phyloP scores from a whole-genome alignment of 2,113 vertebrate species.

The Tricholaema leucomelas region DNA sequence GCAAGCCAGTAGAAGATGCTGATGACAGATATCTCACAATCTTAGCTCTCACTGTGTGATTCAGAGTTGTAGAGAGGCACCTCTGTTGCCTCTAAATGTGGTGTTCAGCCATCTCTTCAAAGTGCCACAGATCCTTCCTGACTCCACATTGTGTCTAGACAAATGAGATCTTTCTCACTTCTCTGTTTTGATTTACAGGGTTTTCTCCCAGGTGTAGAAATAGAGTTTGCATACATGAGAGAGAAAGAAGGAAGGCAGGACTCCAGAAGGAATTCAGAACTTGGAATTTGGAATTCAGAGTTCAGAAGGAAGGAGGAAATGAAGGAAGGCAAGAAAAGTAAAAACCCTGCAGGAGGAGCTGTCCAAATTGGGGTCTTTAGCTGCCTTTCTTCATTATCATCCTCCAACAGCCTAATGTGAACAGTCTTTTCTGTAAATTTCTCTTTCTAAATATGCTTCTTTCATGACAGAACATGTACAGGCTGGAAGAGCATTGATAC shows the following conservation, averaged over 20 bases:
- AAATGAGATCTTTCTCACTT: not conserved
- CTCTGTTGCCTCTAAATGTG: not conserved
- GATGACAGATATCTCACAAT: not conserved
- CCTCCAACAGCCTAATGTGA: not conserved
- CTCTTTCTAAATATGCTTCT: not conserved
- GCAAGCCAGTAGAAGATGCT: not conserved
- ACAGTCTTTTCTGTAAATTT: not conserved
- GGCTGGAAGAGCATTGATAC: not conserved
- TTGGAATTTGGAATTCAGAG: not conserved
- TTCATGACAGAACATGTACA: not conserved
- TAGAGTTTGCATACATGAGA: not conserved
- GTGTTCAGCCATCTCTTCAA: not conserved
- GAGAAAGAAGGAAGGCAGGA: not conserved
- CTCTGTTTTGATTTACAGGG: not conserved
- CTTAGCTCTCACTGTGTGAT: not conserved
- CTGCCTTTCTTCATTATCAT: not conserved
- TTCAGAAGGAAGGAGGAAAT: not conserved
- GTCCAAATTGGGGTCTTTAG: not conserved
- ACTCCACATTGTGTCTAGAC: not conserved
- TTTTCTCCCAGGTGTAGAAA: not conserved
- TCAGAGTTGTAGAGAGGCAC: not conserved
- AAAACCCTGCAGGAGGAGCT: not conserved
- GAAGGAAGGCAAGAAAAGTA: not conserved
- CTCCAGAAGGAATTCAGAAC: too few species aligned
- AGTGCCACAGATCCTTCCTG: not conserved